phyloP scores from a whole-genome alignment of 2,888 invertebrate species.

The Spodoptera littoralis region DNA sequence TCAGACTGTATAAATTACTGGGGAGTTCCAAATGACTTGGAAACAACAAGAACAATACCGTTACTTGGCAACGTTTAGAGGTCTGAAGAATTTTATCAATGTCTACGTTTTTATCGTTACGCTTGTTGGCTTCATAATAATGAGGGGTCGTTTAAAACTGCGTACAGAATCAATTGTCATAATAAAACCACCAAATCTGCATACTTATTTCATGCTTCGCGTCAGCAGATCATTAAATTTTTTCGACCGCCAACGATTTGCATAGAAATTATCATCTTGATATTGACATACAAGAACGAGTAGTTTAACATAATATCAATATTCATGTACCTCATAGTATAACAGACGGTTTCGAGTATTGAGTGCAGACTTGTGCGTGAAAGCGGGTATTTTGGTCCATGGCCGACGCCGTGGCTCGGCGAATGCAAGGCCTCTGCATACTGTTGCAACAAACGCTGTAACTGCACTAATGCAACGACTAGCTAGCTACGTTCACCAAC shows the following conservation, averaged over 20 bases:
- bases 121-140: constrained; percentile 36
- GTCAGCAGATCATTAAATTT: constrained; percentile 12
- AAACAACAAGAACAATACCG: constrained; percentile 24
- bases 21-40: constrained; percentile 35
- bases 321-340: constrained; percentile 37
- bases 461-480: constrained; percentile 75
- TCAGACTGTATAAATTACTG: constrained; percentile 36
- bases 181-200: constrained; percentile 37
- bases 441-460: constrained; percentile 83
- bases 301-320: constrained; percentile 41
- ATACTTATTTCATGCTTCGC: constrained; percentile 37
- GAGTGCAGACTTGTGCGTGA: constrained; percentile 69
- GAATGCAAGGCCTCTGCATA: constrained; percentile 85
- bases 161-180: constrained; percentile 37
- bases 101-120: constrained; percentile 30
- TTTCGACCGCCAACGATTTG: constrained; percentile 21
- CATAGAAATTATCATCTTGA: constrained; percentile 45
- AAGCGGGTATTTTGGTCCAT: constrained; percentile 86
- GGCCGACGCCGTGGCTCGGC: constrained; percentile 80
- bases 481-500: constrained; percentile 72
- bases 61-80: constrained; percentile 42
- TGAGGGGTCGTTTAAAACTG: constrained; percentile 35
- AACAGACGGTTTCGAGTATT: constrained; percentile 49
- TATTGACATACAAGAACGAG: constrained; percentile 44
- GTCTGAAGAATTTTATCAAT: constrained; percentile 43